Base-by-base conservation (phyloP, 2,797 vertebrate genomes). In the Discoglossus pictus region DNA sequence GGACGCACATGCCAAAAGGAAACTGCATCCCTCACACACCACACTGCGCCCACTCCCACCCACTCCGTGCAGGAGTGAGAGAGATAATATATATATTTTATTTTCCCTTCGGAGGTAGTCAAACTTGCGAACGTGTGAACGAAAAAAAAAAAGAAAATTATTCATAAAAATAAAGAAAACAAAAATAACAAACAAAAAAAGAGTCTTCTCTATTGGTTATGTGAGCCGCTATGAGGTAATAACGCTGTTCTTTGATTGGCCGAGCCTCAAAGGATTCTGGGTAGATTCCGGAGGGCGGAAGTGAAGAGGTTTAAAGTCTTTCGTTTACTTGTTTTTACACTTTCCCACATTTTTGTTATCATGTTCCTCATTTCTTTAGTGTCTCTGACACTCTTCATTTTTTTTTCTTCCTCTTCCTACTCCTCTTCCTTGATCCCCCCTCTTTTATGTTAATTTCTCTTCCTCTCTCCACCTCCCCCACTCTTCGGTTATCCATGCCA, bases 211-310 rank as follows among this genome's bases (percentile, higher is more conserved):
- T 84, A 84, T 84, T 84, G 81, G 81, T 84, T 83, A 76, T 77
- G 75, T 82, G 80, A 83, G 83, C 80, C 83, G 80, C 73, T 79
- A 80, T 84, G 83, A 84, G 82, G 83, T 84, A 84, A 83, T 83
- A 80, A 80, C 80, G 79, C 82, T 77, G 23, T 79, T 77, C 77
- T 80, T 75, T 75, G 78, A 74, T 70, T 74, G 73, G 66, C 73
- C 40, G 68, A 65, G 68, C 68, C 68, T 70, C 68, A 63, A 70
- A 63, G 68, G 68, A 70, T 63, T 70, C 36, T 63, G 51, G 68
- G 60, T 63, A 55, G 60, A 58, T 35, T 44, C 52, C n/a, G 42
- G 64, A 50, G 51, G 56, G 27, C n/a, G 75, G 77, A 60, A 62
- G 66, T 42, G 61, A 44, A 75, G 76, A 75, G 51, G 34, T 38